Conservation (phyloP, 2,888 invertebrate species). For the Helicoverpa assulta region DNA sequence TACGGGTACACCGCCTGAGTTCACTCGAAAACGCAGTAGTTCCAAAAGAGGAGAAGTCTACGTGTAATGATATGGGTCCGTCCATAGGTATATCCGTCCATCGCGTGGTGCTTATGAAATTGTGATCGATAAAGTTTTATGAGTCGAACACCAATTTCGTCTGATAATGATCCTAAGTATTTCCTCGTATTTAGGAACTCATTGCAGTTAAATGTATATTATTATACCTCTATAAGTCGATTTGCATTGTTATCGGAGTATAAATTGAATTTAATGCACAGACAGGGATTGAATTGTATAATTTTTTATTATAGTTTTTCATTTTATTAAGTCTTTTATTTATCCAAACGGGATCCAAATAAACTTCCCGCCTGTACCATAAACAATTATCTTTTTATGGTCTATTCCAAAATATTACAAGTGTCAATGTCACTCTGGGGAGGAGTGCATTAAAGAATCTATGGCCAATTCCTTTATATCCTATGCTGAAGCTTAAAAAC, state of each 20-base stretch:
- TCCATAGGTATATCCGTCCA: slow-evolving; percentile 27
- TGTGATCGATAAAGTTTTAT: slow-evolving; percentile 63
- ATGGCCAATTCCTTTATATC: too few relatives aligned
- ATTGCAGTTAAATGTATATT: slow-evolving; percentile 52
- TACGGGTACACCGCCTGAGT: slow-evolving; percentile 74
- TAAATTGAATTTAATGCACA: slow-evolving; percentile 75
- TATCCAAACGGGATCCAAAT: background rate
- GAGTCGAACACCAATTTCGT: slow-evolving; percentile 45
- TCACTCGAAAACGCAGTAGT: slow-evolving; percentile 75
- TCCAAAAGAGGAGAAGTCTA: slow-evolving; percentile 86
- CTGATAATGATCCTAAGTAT: slow-evolving; percentile 45
- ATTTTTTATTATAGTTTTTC: slow-evolving; percentile 72
- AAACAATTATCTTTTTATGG: too few relatives aligned
- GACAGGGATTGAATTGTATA: slow-evolving; percentile 84
- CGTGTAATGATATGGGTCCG: slow-evolving; percentile 70
- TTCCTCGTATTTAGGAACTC: slow-evolving; percentile 50
- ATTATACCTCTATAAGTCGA: slow-evolving; percentile 59
- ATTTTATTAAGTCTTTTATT: slow-evolving; percentile 54
- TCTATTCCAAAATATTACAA: too few relatives aligned
- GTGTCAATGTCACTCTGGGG: too few relatives aligned
- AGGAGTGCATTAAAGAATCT: too few relatives aligned
- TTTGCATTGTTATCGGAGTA: slow-evolving; percentile 60
- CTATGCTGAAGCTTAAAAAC: too few relatives aligned
- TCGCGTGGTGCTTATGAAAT: slow-evolving; percentile 65
- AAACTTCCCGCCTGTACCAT: too few relatives aligned